Base-by-base conservation (phyloP, 2,888 invertebrate genomes). In the Dryomyza anilis region DNA sequence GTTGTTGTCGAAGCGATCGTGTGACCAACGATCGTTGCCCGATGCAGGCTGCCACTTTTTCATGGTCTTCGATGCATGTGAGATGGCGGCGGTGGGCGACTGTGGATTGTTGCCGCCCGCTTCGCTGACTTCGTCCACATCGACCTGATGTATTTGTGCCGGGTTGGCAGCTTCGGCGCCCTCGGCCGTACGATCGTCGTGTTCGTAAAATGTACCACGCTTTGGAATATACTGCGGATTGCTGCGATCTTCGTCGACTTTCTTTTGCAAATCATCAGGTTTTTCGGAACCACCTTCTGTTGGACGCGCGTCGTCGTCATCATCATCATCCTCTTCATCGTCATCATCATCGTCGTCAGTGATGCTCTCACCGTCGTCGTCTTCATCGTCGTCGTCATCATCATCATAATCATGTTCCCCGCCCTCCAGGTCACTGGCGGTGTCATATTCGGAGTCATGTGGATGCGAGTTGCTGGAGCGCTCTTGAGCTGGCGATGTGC, bases 141-240 rank as follows among this genome's bases (percentile, higher is more conserved):
- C 69, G 16, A 36, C 64, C 33, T 69, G 66, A n/a, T n/a, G n/a
- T n/a, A n/a, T n/a, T 3, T 65, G 65, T 25, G 55, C 64, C 5
- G 64, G 61, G n/a, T n/a, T n/a, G 2, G 67, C 63, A 7, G 36
- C 56, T 6, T 33, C 65, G 7, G 56, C 29, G 23, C 64, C 72
- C 30, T 78, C 79, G 21, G 89, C 89, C 5, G 93, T 94, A 68
- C 96, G 86, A 77, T 95, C 95, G 78, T 98, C 98, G 76, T 98
- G 98, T 74, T 98, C 98, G 77, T 98, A 98, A 82, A 98, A 98
- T 0, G 94, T 94, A 0, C 98, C 98, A 71, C 92, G 88, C 81
- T 97, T 95, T 0, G 98, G 98, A 72, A 98, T 96, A 83, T 96
- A 98, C 77, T 98, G 97, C 1, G 98, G 98, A 85, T 98, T 97